These are phyloP conservation scores for Drosophila paulistorum DNA, from an alignment of 1,140 invertebrate species.

Conservation along the genomic window DNA sequence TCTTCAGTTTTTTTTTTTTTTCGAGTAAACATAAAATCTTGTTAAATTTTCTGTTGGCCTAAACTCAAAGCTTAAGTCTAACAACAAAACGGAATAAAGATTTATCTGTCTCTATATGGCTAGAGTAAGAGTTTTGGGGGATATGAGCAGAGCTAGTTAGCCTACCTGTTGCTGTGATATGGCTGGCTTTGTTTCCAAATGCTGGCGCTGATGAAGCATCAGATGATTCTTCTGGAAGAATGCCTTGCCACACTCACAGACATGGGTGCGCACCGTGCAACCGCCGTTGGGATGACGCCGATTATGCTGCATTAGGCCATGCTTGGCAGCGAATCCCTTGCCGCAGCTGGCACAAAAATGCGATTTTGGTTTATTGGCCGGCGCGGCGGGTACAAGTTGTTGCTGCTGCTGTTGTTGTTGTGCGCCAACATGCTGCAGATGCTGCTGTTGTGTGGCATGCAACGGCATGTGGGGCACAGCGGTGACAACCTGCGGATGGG, in stretches of 20 bases:
- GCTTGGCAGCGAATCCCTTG: constrained; percentile 92
- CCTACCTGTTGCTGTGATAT: constrained; percentile 84
- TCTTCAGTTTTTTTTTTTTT: not conserved
- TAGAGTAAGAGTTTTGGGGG: constrained; percentile 44
- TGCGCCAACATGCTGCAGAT: constrained; percentile 61
- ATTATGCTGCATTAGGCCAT: constrained; percentile 90
- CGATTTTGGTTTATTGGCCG: constrained; percentile 87
- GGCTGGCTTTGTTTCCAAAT: constrained; percentile 87
- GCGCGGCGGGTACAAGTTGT: constrained; percentile 68
- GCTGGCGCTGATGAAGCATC: constrained; percentile 90
- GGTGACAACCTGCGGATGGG: constrained; percentile 80
- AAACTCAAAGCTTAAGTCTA: not conserved
- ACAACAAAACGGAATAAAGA: not conserved
- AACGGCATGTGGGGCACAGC: constrained; percentile 69
- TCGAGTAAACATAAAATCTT: not conserved
- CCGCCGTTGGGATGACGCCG: constrained; percentile 90
- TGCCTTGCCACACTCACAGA: constrained; percentile 93
- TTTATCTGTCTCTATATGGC: not conserved
- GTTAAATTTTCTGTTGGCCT: not conserved
- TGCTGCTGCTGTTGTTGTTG: constrained; percentile 68
- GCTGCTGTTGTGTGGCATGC: constrained; percentile 60
- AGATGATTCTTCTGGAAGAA: constrained; percentile 94
- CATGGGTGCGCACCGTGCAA: constrained; percentile 91
- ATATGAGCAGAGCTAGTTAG: constrained; percentile 31
- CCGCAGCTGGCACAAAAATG: constrained; percentile 92